Conservation (phyloP, 2,888 invertebrate genomes). For the Phania funesta region DNA sequence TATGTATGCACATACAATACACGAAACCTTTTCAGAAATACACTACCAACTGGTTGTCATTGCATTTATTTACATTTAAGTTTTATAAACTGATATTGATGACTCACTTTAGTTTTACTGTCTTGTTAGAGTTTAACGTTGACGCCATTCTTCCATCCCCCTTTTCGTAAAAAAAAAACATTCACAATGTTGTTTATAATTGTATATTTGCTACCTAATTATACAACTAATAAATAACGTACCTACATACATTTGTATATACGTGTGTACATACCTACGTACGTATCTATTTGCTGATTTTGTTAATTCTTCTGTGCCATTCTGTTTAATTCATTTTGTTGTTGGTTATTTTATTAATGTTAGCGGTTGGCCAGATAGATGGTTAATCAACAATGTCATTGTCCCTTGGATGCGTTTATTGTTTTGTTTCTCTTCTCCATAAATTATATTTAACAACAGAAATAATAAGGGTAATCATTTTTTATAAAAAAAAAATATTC, state of each 20-base stretch:
- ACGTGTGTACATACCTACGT: not conserved
- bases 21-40: no score
- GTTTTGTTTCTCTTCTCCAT: slow-evolving; percentile 5
- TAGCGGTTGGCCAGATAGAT: slow-evolving; percentile 20
- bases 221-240: not conserved
- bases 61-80: slow-evolving; percentile 8
- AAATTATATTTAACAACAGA: slow-evolving; percentile 21
- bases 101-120: slow-evolving; percentile 49
- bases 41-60: not conserved
- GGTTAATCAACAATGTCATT: slow-evolving; percentile 50
- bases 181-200: not conserved
- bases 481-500: no score
- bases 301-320: no score
- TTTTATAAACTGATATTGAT: slow-evolving; percentile 25
- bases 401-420: slow-evolving; percentile 41
- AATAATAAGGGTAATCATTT: no score
- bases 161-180: no score
- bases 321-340: no score
- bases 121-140: slow-evolving; percentile 11
- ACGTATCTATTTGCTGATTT: no score
- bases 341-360: slow-evolving; percentile 25
- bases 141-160: slow-evolving; percentile 19
- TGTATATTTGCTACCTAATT: not conserved
- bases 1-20: no score
- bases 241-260: not conserved